Evolutionary conservation across 2,888 invertebrate genomes (phyloP).

Genomic region (Aphidoletes aphidimyza): DNA sequence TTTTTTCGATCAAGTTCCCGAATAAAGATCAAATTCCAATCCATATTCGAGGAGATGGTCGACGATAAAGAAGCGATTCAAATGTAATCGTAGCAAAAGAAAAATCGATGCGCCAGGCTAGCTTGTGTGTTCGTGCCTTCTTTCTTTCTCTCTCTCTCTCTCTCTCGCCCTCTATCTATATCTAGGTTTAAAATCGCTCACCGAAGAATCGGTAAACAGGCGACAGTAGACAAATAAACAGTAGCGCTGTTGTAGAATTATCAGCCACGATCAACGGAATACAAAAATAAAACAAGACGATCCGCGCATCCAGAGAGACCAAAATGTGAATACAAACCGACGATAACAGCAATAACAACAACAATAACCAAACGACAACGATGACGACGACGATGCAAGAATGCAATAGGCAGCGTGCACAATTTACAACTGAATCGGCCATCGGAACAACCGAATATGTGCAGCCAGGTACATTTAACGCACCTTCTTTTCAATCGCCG

Average conservation of each 20-base stretch:
- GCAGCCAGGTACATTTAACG: slow-evolving; percentile 36
- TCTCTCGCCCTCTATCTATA: too few relatives aligned
- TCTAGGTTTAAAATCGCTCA: not conserved
- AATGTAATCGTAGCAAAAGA: not conserved
- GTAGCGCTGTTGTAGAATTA: slow-evolving; percentile 45
- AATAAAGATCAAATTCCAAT: slow-evolving; percentile 54
- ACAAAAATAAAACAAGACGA: not conserved
- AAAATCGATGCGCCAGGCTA: not conserved
- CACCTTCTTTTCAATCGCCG: not conserved
- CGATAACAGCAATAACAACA: too few relatives aligned
- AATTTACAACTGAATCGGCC: not conserved
- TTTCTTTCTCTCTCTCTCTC: not conserved
- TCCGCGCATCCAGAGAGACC: too few relatives aligned
- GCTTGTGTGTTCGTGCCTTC: too few relatives aligned
- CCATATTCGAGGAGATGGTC: slow-evolving; percentile 31
- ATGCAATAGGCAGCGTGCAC: too few relatives aligned
- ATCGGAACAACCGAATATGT: not conserved
- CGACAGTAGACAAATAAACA: slow-evolving; percentile 53
- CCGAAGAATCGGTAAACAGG: slow-evolving; percentile 20
- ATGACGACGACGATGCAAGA: too few relatives aligned
- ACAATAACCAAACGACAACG: too few relatives aligned
- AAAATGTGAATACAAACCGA: too few relatives aligned
- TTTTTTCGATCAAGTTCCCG: not conserved
- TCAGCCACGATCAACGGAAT: slow-evolving; percentile 42
- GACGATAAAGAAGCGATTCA: slow-evolving; percentile 47